phyloP scores from a whole-genome alignment of 2,888 invertebrate species.

The Hermodice carunculata region DNA sequence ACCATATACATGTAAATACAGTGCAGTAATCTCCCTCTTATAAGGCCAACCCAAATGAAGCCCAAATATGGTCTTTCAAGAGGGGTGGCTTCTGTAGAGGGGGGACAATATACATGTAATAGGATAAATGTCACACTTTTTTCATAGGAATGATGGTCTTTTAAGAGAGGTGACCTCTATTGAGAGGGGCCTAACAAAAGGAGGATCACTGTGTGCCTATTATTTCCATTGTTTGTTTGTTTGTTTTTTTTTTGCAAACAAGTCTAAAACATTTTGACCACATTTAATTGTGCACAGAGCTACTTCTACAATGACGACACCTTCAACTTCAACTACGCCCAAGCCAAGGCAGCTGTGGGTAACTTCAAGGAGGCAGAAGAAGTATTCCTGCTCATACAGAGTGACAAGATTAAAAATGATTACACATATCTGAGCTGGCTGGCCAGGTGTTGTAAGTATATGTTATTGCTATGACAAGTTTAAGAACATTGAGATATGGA shows the following conservation, averaged over 20 bases:
- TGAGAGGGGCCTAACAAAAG: no score
- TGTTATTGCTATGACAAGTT: neutral
- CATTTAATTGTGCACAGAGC: constrained; percentile 72
- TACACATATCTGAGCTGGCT: constrained; percentile 89
- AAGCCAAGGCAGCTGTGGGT: constrained; percentile 89
- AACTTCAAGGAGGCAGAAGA: constrained; percentile 97
- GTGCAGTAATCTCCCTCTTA: no score
- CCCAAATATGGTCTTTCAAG: no score
- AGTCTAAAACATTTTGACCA: neutral
- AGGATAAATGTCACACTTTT: no score
- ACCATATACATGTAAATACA: no score
- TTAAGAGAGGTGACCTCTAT: no score
- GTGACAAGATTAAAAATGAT: constrained; percentile 84
- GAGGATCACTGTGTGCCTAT: no score
- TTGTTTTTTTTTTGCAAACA: neutral
- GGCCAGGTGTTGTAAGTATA: constrained; percentile 82
- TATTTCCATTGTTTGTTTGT: no score
- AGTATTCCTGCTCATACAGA: constrained; percentile 85
- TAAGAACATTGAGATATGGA: neutral
- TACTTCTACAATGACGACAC: constrained; percentile 92
- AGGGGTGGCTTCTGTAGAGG: no score
- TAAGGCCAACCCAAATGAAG: no score
- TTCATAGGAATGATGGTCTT: no score
- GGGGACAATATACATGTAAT: no score
- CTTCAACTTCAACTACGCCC: constrained; percentile 89